Base-by-base conservation (phyloP, 2,888 invertebrate genomes). In the Dione juno region DNA sequence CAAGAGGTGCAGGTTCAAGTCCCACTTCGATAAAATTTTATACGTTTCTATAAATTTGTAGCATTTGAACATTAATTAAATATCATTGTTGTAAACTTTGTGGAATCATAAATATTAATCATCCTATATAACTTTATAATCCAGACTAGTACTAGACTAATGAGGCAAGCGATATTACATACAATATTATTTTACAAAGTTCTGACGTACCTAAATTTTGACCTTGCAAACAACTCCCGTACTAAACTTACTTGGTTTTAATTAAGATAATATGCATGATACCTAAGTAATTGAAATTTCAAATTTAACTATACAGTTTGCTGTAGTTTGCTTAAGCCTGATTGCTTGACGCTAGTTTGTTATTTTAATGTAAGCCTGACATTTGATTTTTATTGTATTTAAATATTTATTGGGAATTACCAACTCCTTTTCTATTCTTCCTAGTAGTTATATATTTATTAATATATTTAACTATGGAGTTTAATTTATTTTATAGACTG, bases 221-320 rank as follows among this genome's bases (percentile, higher is more conserved):
- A 71, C 71, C 73, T 73, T 41, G 65, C 53, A 54, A 71, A 72
- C 74, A 73, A 74, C 76, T 75, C 76, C 76, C 76, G 75, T 75
- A 72, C 69, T 48, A 69, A 67, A 76, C 72, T 73, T 71, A 69
- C 69, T 75, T 71, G 73, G 76, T 75, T 72, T 77, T 77, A 77
- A 78, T 77, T 78, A 77, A 76, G 77, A 77, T 77, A 73, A 74
- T 73, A 75, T 74, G 66, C 72, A 77, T 69, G 72, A 72, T 64
- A 70, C 68, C 67, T 66, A 70, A 70, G 70, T 75, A 76, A 78
- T 78, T 76, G 78, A 78, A 76, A 77, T 75, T 78, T 76, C 76
- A 76, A 77, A 75, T 78, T 75, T 72, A 72, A 57, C 69, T 58
- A 71, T 75, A 77, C 77, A 76, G 74, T 76, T 75, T 70, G 52